Evolutionary conservation across 1,140 invertebrate species (phyloP).

Genomic region (Polyergus mexicanus): DNA sequence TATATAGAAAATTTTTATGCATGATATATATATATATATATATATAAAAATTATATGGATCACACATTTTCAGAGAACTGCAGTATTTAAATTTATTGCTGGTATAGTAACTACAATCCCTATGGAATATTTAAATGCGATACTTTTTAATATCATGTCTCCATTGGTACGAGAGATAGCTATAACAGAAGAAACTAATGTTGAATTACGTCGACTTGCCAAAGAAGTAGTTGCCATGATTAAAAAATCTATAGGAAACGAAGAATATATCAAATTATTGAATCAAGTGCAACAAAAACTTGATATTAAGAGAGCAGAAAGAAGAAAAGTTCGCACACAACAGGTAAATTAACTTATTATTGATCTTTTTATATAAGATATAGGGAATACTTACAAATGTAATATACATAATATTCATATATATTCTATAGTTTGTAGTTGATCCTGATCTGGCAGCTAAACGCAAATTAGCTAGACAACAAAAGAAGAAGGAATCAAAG

Average conservation of each 20-base stretch:
- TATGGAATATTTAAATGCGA: slow-evolving; percentile 85
- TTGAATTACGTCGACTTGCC: slow-evolving; percentile 87
- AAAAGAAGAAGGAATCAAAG: slow-evolving; percentile 92
- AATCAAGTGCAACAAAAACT: slow-evolving; percentile 88
- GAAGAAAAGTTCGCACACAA: slow-evolving; percentile 89
- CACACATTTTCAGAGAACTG: slow-evolving; percentile 86
- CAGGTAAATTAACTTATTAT: slow-evolving; percentile 81
- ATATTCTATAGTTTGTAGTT: slow-evolving; percentile 89
- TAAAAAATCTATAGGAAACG: slow-evolving; percentile 89
- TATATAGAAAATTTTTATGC: not conserved
- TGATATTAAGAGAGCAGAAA: slow-evolving; percentile 88
- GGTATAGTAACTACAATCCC: slow-evolving; percentile 88
- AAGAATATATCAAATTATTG: slow-evolving; percentile 89
- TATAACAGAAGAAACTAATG: slow-evolving; percentile 87
- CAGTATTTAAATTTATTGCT: slow-evolving; percentile 92
- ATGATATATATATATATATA: slow-evolving; percentile 2
- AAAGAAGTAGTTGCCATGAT: slow-evolving; percentile 90
- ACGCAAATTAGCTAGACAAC: slow-evolving; percentile 91
- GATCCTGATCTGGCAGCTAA: slow-evolving; percentile 92
- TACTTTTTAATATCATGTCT: slow-evolving; percentile 88
- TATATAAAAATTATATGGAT: slow-evolving; percentile 24
- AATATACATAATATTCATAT: slow-evolving; percentile 38
- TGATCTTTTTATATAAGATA: slow-evolving; percentile 8
- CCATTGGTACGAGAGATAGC: slow-evolving; percentile 91
- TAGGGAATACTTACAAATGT: slow-evolving; percentile 45